These are phyloP conservation scores for Drosophila maculinotata DNA, from an alignment of 2,888 invertebrate genomes.

Conservation along the genomic window DNA sequence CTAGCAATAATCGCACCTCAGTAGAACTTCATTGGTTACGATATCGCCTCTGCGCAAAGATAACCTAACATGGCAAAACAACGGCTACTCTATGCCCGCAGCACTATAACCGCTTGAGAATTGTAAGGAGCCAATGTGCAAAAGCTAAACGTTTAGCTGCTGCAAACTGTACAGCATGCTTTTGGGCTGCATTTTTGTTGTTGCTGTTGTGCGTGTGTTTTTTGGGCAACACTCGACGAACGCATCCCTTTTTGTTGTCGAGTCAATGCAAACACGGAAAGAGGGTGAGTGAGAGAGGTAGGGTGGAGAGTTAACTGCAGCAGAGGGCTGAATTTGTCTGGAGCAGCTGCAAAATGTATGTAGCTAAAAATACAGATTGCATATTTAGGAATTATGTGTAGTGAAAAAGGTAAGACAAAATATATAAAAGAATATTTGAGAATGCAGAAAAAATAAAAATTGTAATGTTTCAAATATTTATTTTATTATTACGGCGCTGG, in stretches of 20 bases:
- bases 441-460: background rate
- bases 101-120: slow-evolving; percentile 65
- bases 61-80: slow-evolving; percentile 76
- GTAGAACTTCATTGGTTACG: slow-evolving; percentile 96
- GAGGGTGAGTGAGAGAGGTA: background rate
- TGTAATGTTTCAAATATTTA: background rate
- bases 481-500: background rate
- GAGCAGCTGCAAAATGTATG: background rate
- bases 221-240: slow-evolving; percentile 9
- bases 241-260: slow-evolving; percentile 38
- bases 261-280: background rate
- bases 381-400: background rate
- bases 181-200: slow-evolving; percentile 42
- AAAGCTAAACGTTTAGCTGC: slow-evolving; percentile 19
- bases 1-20: slow-evolving; percentile 96
- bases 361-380: background rate
- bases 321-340: slow-evolving; percentile 5
- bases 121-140: slow-evolving; percentile 41
- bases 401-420: background rate
- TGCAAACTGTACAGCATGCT: slow-evolving; percentile 48
- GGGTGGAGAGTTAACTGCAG: background rate
- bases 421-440: background rate
- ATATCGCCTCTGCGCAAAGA: slow-evolving; percentile 96
- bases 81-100: slow-evolving; percentile 34
- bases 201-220: slow-evolving; percentile 10